Percentiles rank a stretch among this genome's conserved stretches.
Conservation (phyloP, 2,113 vertebrate genomes). For the Symphodus melops region DNA sequence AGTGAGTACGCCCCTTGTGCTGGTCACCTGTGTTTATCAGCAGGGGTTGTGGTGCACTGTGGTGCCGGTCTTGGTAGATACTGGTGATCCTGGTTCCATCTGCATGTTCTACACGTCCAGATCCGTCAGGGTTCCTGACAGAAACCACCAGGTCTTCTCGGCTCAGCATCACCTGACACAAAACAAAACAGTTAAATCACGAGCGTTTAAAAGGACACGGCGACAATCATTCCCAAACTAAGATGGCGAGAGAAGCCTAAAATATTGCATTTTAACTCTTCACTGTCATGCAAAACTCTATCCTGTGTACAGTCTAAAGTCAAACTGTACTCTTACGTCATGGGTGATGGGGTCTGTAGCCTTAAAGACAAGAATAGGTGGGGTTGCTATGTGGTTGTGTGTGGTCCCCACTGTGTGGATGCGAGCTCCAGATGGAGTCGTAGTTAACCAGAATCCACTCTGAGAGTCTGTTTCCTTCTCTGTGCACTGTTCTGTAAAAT, state of each 20-base stretch:
- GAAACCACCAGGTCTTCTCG: conserved; percentile 90
- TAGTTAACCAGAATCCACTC: conserved; percentile 89
- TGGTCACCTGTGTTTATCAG: conserved; percentile 31
- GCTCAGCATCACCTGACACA: conserved; percentile 87
- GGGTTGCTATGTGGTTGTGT: conserved; percentile 67
- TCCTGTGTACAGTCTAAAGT: too few relatives aligned
- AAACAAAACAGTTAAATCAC: neutral
- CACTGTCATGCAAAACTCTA: too few relatives aligned
- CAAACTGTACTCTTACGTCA: conserved; percentile 79
- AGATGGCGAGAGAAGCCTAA: too few relatives aligned
- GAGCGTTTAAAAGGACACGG: too few relatives aligned
- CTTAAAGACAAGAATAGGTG: conserved; percentile 79
- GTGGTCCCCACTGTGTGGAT: conserved; percentile 84
- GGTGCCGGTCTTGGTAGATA: conserved; percentile 80
- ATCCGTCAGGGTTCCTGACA: conserved; percentile 83
- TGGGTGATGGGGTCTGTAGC: conserved; percentile 88
- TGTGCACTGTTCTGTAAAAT: conserved; percentile 52
- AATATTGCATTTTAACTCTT: too few relatives aligned
- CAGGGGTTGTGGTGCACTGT: conserved; percentile 6
- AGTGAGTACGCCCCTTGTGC: neutral
- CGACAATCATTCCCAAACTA: too few relatives aligned
- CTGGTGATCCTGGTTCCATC: conserved; percentile 94
- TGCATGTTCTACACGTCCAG: conserved; percentile 88
- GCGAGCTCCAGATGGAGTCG: conserved; percentile 84
- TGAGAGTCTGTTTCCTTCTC: conserved; percentile 23